Percentiles rank a stretch among this genome's conserved stretches.
Evolutionary conservation across 1,140 invertebrate species (phyloP).

Genomic region (Aethina tumida): DNA sequence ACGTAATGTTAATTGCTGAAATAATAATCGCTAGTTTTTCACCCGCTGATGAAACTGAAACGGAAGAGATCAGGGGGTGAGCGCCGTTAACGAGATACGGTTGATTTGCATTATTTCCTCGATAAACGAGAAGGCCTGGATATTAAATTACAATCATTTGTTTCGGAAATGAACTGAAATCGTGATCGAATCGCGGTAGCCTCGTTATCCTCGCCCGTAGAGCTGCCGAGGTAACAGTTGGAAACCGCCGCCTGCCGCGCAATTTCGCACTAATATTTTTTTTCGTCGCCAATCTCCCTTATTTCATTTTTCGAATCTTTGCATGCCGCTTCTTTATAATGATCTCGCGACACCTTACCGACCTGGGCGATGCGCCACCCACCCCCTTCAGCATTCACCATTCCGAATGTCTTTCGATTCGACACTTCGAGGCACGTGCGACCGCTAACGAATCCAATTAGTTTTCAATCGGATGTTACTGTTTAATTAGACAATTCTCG

Average conservation of each 20-base stretch:
- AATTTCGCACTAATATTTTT: slow-evolving; percentile 11
- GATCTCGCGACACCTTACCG: too few relatives aligned
- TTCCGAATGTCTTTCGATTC: too few relatives aligned
- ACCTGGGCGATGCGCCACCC: too few relatives aligned
- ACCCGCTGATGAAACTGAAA: slow-evolving; percentile 1
- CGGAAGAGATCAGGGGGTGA: not conserved
- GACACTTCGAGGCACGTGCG: too few relatives aligned
- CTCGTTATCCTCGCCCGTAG: slow-evolving; percentile 26
- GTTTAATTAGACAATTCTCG: too few relatives aligned
- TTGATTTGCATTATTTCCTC: slow-evolving; percentile 25
- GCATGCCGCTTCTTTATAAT: slow-evolving; percentile 9
- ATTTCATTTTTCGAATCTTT: slow-evolving; percentile 12
- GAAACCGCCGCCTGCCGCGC: slow-evolving; percentile 10
- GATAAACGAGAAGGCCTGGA: slow-evolving; percentile 24
- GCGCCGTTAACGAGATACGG: slow-evolving; percentile 9
- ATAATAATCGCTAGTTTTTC: too few relatives aligned
- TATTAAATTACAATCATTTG: slow-evolving; percentile 38
- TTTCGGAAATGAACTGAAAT: slow-evolving; percentile 35
- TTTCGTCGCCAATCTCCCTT: slow-evolving; percentile 3
- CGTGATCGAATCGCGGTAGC: slow-evolving; percentile 35
- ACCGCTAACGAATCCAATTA: too few relatives aligned
- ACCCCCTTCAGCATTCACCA: too few relatives aligned
- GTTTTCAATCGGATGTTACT: too few relatives aligned
- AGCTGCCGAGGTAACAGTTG: slow-evolving; percentile 15
- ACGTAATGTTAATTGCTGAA: too few relatives aligned